Conservation (phyloP, 2,113 vertebrate genomes). For the Notothenia rossii region DNA sequence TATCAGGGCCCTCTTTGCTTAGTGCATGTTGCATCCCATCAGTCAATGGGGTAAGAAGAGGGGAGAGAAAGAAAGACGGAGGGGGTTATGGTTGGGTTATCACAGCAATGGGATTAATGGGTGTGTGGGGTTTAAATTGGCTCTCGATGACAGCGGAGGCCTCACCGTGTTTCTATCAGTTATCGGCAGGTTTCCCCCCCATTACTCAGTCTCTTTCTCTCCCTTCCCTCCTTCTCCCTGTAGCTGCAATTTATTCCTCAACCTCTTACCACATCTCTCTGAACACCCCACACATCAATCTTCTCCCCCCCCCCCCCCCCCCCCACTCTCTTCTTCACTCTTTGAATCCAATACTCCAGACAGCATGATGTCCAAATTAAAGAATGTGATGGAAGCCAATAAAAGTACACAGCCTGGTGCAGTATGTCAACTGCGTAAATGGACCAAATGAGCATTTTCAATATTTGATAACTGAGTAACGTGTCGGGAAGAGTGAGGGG, state of each 20-base stretch:
- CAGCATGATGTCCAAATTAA: constrained; percentile 71
- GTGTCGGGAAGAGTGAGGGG: constrained; percentile 10
- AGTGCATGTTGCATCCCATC: constrained; percentile 85
- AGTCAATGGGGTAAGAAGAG: constrained; percentile 80
- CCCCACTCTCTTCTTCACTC: not conserved
- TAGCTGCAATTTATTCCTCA: constrained; percentile 56
- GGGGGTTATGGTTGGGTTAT: constrained; percentile 57
- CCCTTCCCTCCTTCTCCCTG: constrained; percentile 15
- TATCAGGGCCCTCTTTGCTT: constrained; percentile 83
- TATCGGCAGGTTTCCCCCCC: constrained; percentile 59
- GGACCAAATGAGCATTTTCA: constrained; percentile 45
- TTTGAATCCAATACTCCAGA: constrained; percentile 62
- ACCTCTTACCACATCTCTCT: constrained; percentile 48
- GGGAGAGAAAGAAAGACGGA: not conserved
- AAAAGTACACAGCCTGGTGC: constrained; percentile 21
- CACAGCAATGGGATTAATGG: constrained; percentile 77
- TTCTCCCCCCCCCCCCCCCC: constrained; percentile 1
- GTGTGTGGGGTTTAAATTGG: constrained; percentile 73
- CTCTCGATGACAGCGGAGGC: constrained; percentile 67
- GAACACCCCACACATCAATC: constrained; percentile 41
- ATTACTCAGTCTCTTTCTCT: constrained; percentile 55
- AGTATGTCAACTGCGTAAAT: constrained; percentile 47
- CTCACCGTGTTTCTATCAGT: constrained; percentile 67
- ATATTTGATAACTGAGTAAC: constrained; percentile 53
- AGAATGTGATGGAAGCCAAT: constrained; percentile 54